Conservation (phyloP, 2,113 vertebrate species). For the Tachysurus fulvidraco region DNA sequence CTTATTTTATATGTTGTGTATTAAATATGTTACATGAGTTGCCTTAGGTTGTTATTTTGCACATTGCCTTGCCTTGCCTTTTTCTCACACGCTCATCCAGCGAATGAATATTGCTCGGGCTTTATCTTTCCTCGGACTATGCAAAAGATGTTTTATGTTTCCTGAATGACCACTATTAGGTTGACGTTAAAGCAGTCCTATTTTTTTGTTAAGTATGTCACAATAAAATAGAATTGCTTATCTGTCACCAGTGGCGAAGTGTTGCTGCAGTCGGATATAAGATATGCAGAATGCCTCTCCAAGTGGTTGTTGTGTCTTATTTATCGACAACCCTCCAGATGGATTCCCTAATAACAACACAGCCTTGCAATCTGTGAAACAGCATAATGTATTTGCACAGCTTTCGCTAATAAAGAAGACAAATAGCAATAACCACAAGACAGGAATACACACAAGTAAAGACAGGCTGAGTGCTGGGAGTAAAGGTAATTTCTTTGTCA, state of each 20-base stretch:
- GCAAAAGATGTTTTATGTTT: background rate
- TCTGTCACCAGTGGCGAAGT: background rate
- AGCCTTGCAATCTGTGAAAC: constrained; percentile 32
- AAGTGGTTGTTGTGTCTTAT: constrained; percentile 21
- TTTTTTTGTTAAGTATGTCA: background rate
- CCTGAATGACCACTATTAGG: background rate
- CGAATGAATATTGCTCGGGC: background rate
- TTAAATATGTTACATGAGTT: too few relatives aligned
- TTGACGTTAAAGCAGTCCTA: background rate
- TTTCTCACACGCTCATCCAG: background rate
- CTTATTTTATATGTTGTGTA: too few relatives aligned
- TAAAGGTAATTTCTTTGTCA: background rate
- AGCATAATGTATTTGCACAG: background rate
- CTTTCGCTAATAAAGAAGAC: background rate
- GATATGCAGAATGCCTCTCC: constrained; percentile 5
- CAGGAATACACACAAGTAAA: background rate
- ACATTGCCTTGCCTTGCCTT: background rate
- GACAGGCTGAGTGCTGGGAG: background rate
- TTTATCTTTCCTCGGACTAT: background rate
- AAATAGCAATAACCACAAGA: background rate
- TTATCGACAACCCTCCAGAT: constrained; percentile 35
- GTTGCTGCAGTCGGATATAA: background rate
- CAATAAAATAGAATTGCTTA: constrained; percentile 3
- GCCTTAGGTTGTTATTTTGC: background rate
- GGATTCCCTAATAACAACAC: constrained; percentile 38